Base-by-base conservation (phyloP, 1,140 invertebrate genomes). In the Trachelipus rathkii region DNA sequence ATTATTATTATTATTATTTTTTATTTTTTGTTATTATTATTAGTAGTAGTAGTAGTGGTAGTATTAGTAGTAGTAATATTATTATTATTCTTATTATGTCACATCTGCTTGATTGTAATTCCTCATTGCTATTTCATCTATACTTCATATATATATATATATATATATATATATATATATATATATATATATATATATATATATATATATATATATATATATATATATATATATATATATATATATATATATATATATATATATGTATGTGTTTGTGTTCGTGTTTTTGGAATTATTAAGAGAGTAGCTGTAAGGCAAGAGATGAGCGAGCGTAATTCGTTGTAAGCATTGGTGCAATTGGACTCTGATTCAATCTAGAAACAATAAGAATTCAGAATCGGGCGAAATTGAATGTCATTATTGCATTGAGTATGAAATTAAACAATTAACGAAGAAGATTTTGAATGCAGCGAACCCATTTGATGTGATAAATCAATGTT, bases 101-200 rank as follows among this genome's bases (percentile, higher is more conserved):
- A n/a, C n/a, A n/a, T n/a, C n/a, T n/a, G n/a, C n/a, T n/a, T n/a
- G n/a, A n/a, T n/a, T n/a, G n/a, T n/a, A n/a, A n/a, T n/a, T n/a
- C n/a, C n/a, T n/a, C n/a, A n/a, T n/a, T n/a, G n/a, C n/a, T n/a
- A n/a, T n/a, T n/a, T n/a, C n/a, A n/a, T n/a, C n/a, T n/a, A n/a
- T n/a, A n/a, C n/a, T n/a, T n/a, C n/a, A n/a, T n/a, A 33, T 33
- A 33, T 33, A 23, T 10, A 21, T 10, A 21, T 43, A 71, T 10
- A 71, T 43, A 71, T n/a, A 21, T n/a, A 71, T n/a, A 71, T n/a
- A 21, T n/a, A 71, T 10, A 71, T 10, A 43, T 13, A 71, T 15
- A 71, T 24, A 70, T 13, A 70, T 24, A 70, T 24, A 70, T 24
- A 70, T 24, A 70, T 24, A 70, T 24, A 70, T 24, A 70, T 24